A percentile compares a stretch with the other conserved stretches of the same genome.
Evolutionary conservation across 2,888 invertebrate species (phyloP).

Genomic region (Nyleta sp.): DNA sequence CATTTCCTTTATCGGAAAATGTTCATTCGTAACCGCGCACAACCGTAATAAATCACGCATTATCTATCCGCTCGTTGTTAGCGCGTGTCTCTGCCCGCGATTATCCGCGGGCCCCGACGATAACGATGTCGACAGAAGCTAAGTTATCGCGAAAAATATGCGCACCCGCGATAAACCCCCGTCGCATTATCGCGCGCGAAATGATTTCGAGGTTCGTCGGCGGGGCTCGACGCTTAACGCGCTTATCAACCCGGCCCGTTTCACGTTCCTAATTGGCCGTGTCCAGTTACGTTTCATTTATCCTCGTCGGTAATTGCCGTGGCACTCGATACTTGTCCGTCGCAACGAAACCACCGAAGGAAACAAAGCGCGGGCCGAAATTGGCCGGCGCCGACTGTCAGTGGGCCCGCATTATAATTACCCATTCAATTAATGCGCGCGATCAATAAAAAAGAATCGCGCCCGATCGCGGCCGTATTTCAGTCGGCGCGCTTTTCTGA

Average conservation of each 20-base stretch:
- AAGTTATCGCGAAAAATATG: constrained; percentile 42
- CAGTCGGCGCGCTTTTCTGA: too few species aligned
- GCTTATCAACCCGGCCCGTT: constrained; percentile 38
- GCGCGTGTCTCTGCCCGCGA: constrained; percentile 28
- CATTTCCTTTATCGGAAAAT: not conserved
- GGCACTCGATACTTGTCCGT: too few species aligned
- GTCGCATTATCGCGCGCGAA: constrained; percentile 29
- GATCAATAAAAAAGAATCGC: too few species aligned
- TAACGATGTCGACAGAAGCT: constrained; percentile 51
- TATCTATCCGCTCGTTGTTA: constrained; percentile 34
- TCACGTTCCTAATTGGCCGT: constrained; percentile 43
- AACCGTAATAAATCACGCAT: constrained; percentile 29
- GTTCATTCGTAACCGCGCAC: not conserved
- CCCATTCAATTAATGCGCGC: too few species aligned
- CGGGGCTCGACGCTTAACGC: constrained; percentile 37
- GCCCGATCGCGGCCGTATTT: too few species aligned
- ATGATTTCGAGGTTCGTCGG: constrained; percentile 45
- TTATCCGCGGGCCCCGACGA: constrained; percentile 30
- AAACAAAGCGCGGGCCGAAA: too few species aligned
- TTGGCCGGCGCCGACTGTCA: too few species aligned
- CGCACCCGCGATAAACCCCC: constrained; percentile 32
- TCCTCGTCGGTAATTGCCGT: constrained; percentile 1
- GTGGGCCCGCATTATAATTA: too few species aligned
- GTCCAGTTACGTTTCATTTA: constrained; percentile 52
- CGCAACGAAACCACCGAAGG: too few species aligned